Conservation (phyloP, 2,888 invertebrate species). For the Pseudolycoriella hygida region DNA sequence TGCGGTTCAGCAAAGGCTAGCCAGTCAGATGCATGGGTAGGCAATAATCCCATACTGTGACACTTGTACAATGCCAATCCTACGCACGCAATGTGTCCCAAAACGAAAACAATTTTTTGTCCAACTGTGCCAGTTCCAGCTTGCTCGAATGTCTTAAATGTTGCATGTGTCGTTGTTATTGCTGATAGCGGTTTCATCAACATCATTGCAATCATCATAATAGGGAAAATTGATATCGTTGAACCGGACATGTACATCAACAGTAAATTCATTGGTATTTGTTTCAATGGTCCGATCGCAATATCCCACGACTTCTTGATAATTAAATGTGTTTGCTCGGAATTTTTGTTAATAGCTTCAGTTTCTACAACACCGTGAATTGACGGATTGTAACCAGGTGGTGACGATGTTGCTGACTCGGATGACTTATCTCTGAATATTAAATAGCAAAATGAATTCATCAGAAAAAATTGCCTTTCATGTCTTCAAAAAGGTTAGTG, state of each 20-base stretch:
- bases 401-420: slow-evolving; percentile 55
- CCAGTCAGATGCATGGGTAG: slow-evolving; percentile 97
- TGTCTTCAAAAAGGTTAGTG: no score
- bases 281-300: slow-evolving; percentile 85
- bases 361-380: slow-evolving; percentile 57
- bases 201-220: slow-evolving; percentile 99
- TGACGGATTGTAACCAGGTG: slow-evolving; percentile 70
- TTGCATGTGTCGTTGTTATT: slow-evolving; percentile 70
- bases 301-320: slow-evolving; percentile 95
- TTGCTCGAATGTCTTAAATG: slow-evolving; percentile 80
- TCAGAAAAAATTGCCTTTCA: slow-evolving; percentile 7
- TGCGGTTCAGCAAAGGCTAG: slow-evolving; percentile 90
- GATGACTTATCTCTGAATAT: slow-evolving; percentile 19
- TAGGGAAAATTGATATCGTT: slow-evolving; percentile 97
- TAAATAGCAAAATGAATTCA: neutral
- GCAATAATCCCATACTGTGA: slow-evolving; percentile 91
- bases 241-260: slow-evolving; percentile 99
- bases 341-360: slow-evolving; percentile 41
- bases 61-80: slow-evolving; percentile 90
- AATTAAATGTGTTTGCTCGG: slow-evolving; percentile 65
- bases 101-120: slow-evolving; percentile 82
- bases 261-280: slow-evolving; percentile 97
- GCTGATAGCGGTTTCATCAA: slow-evolving; percentile 92
- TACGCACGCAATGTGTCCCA: slow-evolving; percentile 87
- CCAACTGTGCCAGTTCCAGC: slow-evolving; percentile 65